Conservation (phyloP, 2,113 vertebrate species). For the Uropsilus gracilis region DNA sequence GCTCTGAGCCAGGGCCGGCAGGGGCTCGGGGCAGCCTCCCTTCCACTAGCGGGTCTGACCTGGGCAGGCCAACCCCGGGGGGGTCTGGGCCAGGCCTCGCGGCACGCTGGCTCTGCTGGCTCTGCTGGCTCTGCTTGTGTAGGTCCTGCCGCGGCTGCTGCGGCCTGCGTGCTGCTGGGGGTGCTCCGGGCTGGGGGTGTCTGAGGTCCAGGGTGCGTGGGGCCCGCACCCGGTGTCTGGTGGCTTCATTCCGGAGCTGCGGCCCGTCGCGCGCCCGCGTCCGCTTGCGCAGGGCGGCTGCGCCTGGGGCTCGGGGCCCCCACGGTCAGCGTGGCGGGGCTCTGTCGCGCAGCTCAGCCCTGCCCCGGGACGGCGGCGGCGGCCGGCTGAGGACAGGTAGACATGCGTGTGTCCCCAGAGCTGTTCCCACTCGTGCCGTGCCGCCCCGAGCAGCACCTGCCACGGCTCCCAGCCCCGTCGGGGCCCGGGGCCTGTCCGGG, state of each 20-base stretch:
- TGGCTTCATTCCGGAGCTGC: neutral
- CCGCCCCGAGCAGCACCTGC: too few relatives aligned
- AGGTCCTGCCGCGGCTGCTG: too few relatives aligned
- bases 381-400: too few relatives aligned
- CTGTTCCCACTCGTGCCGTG: too few relatives aligned
- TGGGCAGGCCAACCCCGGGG: neutral
- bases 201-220: too few relatives aligned
- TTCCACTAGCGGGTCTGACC: neutral
- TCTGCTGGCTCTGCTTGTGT: too few relatives aligned
- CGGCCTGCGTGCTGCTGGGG: too few relatives aligned
- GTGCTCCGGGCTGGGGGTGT: too few relatives aligned
- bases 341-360: neutral
- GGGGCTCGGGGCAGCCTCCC: neutral
- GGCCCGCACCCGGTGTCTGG: too few relatives aligned
- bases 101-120: too few relatives aligned
- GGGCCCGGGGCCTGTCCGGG: neutral
- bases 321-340: fast-evolving
- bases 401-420: too few relatives aligned
- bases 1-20: neutral
- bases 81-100: neutral
- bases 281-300: neutral
- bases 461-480: neutral
- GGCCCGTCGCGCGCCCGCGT: fast-evolving
- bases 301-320: neutral
- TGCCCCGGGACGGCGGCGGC: fast-evolving